Base-by-base conservation (phyloP, 2,797 vertebrate species). In the Anguilla pacifica region DNA sequence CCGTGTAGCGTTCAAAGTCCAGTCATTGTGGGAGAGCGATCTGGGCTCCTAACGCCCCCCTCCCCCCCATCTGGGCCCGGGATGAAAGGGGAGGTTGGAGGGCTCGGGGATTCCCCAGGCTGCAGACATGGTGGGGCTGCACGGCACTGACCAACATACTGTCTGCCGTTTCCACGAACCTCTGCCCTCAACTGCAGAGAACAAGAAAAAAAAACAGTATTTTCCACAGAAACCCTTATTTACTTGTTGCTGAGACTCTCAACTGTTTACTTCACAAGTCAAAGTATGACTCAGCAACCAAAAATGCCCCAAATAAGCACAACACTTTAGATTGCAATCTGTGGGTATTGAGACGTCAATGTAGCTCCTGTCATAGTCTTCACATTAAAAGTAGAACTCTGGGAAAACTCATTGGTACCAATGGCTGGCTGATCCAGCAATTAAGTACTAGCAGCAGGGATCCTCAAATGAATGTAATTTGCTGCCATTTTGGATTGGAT, bases 1-100 rank as follows among this genome's bases (percentile, higher is more conserved):
- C 67, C 81, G 25, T 3, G 61, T 25, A 70, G 81, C 51, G 31
- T 72, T 84, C 57, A 70, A 89, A 72, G 83, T 89, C 92, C 85
- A 93, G 90, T 86, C 90, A 77, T 93, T 93, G 90, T 91, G 90
- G 91, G 92, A 91, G 91, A 89, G 89, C 87, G 19, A 70, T 70
- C 89, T 83, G 31, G 87, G 91, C 91, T 92, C 92, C 92, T 91
- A 92, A 93, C 90, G 90, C 86, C 88, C 91, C 87, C 86, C 89
- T 83, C 89, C 90, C 89, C 87, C 83, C 39, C 43, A 82, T 82
- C 19, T 49, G 25, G 19, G 43, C 59, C 86, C 28, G 86, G 86
- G 86, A 87, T 87, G 86, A 87, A 64, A 87, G 82, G 11, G 61
- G 43, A 49, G 31, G 61, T 9, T 43, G 59, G 19, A 53, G 35